Evolutionary conservation across 2,113 vertebrate species (phyloP).

Genomic region (Buteo buteo): DNA sequence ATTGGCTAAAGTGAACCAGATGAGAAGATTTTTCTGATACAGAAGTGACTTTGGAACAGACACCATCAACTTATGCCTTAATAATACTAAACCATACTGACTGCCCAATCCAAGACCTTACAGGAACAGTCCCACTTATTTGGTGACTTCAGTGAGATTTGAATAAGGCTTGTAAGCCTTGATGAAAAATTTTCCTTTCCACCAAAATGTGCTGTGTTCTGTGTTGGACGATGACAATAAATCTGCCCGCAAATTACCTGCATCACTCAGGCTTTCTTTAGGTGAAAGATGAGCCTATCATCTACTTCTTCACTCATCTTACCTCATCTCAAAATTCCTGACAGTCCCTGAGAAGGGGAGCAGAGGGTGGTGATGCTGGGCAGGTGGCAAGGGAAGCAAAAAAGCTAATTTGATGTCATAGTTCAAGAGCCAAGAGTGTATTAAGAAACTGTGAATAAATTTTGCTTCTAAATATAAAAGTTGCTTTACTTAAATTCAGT

Average conservation of each 20-base stretch:
- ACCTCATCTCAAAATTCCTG: neutral
- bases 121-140: neutral
- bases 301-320: neutral
- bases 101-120: neutral
- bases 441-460: neutral
- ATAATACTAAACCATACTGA: neutral
- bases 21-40: neutral
- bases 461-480: neutral
- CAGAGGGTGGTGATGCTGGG: neutral
- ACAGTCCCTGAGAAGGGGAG: neutral
- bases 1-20: neutral
- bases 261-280: neutral
- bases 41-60: neutral
- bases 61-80: neutral
- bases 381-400: neutral
- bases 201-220: neutral
- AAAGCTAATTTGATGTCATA: neutral
- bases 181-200: neutral
- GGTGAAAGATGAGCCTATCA: neutral
- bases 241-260: neutral
- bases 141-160: neutral
- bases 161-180: neutral
- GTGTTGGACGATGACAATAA: neutral
- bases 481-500: neutral
- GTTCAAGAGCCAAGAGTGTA: neutral